A percentile compares a stretch with the other conserved stretches of the same genome.
Conservation (phyloP, 2,888 invertebrate species). For the Sepioteuthis lessoniana region DNA sequence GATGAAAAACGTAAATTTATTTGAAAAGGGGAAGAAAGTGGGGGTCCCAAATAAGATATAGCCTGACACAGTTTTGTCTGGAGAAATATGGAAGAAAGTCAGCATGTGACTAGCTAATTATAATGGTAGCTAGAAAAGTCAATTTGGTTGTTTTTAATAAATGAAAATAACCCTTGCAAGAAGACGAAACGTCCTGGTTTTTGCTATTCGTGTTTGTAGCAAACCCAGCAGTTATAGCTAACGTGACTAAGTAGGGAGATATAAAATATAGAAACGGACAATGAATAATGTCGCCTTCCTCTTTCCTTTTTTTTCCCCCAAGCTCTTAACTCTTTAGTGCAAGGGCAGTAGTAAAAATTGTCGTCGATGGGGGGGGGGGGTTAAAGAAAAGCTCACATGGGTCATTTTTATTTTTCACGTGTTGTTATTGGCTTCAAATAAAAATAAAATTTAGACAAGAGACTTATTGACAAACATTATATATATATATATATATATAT, state of each 20-base stretch:
- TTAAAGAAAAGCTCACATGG: neutral
- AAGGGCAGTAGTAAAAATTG: neutral
- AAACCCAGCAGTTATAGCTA: neutral
- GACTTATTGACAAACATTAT: neutral
- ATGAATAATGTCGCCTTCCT: constrained; percentile 4
- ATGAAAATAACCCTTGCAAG: neutral
- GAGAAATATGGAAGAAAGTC: neutral
- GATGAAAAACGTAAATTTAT: no score
- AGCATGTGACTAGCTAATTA: neutral
- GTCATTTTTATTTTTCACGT: neutral
- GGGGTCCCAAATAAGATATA: no score
- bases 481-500: no score
- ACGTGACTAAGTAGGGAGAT: neutral
- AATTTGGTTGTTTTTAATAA: neutral
- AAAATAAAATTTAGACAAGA: neutral
- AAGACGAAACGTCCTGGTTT: neutral
- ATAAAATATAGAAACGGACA: neutral
- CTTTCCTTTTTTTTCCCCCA: neutral
- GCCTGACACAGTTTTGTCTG: no score
- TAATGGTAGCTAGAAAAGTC: neutral
- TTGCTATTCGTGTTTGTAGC: neutral
- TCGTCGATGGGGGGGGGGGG: neutral
- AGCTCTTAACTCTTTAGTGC: neutral
- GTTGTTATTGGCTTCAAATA: neutral
- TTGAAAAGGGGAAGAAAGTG: no score